Base-by-base conservation (phyloP, 2,113 vertebrate species). In the Urocitellus parryii region DNA sequence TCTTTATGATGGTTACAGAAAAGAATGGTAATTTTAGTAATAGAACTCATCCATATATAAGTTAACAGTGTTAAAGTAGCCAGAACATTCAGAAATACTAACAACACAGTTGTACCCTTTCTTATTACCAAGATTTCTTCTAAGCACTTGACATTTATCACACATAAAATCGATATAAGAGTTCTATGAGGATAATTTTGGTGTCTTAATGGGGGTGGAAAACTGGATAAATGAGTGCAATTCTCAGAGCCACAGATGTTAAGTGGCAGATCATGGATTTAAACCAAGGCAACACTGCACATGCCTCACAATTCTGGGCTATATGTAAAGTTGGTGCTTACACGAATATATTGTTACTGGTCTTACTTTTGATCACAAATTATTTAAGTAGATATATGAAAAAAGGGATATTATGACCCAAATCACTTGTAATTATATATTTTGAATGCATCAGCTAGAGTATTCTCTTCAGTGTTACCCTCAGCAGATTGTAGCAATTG, bases 311-410 rank as follows among this genome's bases (percentile, higher is more conserved):
- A 39, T 42, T 9, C 37, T 80, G 27, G 18, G 12, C 58, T 45
- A 45, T 82, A 24, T 27, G 5, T 88, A 16, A 45, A 73, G 4
- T 37, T 92, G 27, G 37, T 74, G 29, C 6, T 24, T 68, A 56
- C 67, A 92, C 92, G 29, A 88, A n/a, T 70, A 68, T 88, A 84
- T 80, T 88, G 22, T 37, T 86, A 68, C n/a, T 87, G 34, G 70
- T 8, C 20, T 13, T 11, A 68, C 61, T 94, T 94, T 32, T 5
- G 79, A 51, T 91, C 29, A 77, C 34, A 6, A 74, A 83, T 84
- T 13, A 8, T 84, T 94, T 94, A 48, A 74, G 79, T 29, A n/a
- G 25, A 27, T 63, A 48, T 84, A 34, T 58, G 22, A 58, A 68
- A 61, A 61, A 32, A 18, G 83, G 84, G 22, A 74, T 88, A 39